These are phyloP conservation scores for Uropsilus gracilis DNA, from an alignment of 2,113 vertebrate species.

Conservation along the genomic window DNA sequence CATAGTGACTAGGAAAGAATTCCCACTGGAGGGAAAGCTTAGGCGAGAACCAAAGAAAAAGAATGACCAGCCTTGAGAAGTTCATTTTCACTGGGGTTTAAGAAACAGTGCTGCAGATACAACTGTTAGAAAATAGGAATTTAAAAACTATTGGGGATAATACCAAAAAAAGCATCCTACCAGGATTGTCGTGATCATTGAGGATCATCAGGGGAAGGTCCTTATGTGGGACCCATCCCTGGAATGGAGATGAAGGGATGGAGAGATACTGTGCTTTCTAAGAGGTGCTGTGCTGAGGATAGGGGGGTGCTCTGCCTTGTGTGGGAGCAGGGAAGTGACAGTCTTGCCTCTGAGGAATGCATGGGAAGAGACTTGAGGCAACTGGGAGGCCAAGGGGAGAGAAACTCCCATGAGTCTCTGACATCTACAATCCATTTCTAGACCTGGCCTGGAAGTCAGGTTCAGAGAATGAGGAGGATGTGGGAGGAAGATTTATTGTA, in stretches of 20 bases:
- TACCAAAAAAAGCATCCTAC: neutral
- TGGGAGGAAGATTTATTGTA: neutral
- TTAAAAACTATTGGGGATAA: neutral
- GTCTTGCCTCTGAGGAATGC: neutral
- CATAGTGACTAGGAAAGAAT: neutral
- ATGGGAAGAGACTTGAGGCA: neutral
- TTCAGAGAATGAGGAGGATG: no score
- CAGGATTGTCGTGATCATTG: neutral
- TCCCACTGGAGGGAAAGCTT: neutral
- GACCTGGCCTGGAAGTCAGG: no score
- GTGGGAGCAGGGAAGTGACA: neutral
- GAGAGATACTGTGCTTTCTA: accelerated
- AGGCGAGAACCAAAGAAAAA: neutral
- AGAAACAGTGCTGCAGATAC: neutral
- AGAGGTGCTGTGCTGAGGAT: neutral
- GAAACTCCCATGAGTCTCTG: neutral
- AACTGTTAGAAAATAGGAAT: neutral
- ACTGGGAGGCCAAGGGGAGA: neutral
- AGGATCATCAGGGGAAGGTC: neutral
- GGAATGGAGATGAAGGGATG: no score
- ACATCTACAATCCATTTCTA: neutral
- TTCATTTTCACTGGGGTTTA: neutral
- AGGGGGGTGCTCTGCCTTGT: neutral
- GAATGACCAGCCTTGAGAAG: neutral
- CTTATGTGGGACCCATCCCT: no score